Conservation (phyloP, 2,113 vertebrate genomes). For the Macquaria ambigua region DNA sequence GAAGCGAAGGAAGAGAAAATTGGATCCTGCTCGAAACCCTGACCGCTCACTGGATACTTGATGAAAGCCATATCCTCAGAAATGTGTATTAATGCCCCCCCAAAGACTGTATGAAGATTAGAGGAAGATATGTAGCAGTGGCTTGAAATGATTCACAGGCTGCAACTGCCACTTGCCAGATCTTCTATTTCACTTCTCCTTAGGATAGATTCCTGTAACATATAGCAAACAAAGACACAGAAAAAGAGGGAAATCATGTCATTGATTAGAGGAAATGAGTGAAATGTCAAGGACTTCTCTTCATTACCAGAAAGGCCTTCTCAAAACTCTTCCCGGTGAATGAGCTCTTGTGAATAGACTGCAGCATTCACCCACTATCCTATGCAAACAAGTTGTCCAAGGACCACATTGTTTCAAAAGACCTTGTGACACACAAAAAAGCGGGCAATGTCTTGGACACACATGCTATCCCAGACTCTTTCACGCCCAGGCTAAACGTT, state of each 20-base stretch:
- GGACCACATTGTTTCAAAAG: constrained; percentile 83
- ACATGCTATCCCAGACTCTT: constrained; percentile 80
- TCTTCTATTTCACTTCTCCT: constrained; percentile 44
- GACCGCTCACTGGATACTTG: constrained; percentile 59
- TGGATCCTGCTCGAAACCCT: constrained; percentile 67
- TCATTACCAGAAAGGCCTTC: constrained; percentile 64
- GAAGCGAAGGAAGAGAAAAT: constrained; percentile 67
- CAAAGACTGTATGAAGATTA: constrained; percentile 66
- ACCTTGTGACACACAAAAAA: constrained; percentile 79
- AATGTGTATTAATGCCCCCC: constrained; percentile 72
- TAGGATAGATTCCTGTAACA: constrained; percentile 36
- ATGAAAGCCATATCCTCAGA: constrained; percentile 72
- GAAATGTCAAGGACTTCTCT: constrained; percentile 80
- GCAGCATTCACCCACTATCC: constrained; percentile 68
- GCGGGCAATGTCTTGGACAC: constrained; percentile 80
- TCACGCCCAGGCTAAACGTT: constrained; percentile 85
- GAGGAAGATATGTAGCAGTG: constrained; percentile 47
- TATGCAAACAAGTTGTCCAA: constrained; percentile 84
- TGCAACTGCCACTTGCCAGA: constrained; percentile 57
- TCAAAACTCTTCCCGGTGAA: constrained; percentile 60
- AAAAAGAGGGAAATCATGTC: constrained; percentile 51
- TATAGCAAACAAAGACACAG: constrained; percentile 49
- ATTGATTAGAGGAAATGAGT: constrained; percentile 69
- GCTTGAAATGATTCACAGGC: constrained; percentile 60
- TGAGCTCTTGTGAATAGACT: constrained; percentile 70